Evolutionary conservation across 1,140 invertebrate species (phyloP).

Genomic region (Littorina saxatilis): DNA sequence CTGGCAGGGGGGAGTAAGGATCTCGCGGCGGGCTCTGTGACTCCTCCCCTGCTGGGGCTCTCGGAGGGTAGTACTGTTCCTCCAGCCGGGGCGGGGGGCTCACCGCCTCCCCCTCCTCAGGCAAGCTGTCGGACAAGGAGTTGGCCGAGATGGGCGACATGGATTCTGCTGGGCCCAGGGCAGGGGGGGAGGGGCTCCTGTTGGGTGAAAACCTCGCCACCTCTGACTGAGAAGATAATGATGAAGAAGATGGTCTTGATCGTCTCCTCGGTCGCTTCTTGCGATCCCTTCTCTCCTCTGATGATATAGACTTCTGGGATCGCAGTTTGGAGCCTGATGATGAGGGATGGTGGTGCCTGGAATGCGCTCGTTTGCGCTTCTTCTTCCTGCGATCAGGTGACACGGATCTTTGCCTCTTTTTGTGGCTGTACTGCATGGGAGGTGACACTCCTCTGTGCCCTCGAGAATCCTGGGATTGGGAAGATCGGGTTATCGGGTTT

Average conservation of each 20-base stretch:
- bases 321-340: neutral
- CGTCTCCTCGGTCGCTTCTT: neutral
- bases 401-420: neutral
- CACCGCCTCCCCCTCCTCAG: constrained; percentile 17
- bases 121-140: constrained; percentile 13
- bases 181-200: neutral
- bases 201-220: neutral
- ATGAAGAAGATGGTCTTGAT: too few relatives aligned
- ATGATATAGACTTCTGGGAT: neutral
- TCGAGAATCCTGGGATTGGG: neutral
- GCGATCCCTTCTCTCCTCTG: neutral
- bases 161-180: neutral
- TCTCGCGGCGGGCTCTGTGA: constrained; percentile 12
- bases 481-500: neutral
- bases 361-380: neutral
- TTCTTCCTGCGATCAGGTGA: neutral
- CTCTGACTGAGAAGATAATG: neutral
- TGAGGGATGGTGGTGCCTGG: constrained; percentile 2
- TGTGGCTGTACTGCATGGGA: neutral
- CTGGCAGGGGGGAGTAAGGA: constrained; percentile 2
- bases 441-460: neutral
- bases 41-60: neutral
- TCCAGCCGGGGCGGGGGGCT: constrained; percentile 18
- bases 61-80: neutral
- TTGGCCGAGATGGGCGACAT: constrained; percentile 8